Evolutionary conservation across 2,113 vertebrate species (phyloP), one percentile per base, ranked within the genome.

Genomic region (Lepidothrix coronata): DNA sequence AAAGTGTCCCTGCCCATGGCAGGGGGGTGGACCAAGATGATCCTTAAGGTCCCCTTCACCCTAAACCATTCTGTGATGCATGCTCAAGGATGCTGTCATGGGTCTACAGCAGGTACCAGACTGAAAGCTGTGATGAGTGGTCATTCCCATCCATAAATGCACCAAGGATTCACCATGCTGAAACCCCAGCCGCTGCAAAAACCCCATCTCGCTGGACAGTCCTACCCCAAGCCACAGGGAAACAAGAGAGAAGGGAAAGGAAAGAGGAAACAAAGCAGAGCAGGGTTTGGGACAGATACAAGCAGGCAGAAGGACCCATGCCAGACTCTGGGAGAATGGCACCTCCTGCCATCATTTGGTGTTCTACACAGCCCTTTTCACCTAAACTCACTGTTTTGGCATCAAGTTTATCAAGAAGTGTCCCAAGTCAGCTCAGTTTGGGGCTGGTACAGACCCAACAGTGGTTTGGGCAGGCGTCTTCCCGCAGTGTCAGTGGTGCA

Each of bases 401-500:
- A 8, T 24, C 17, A 59, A 10, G n/a, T 46, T 22, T 12, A 44
- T 5, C 22, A 39, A 33, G 24, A 39, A 68, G 19, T 12, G 24
- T n/a, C 54, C 23, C n/a, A 57, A 46, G 31, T 1, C 1, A 77
- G 14, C 55, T 21, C 72, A 21, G 12, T 43, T 72, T 57, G 41
- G 41, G 62, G 20, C 30, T 79, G n/a, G 30, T n/a, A 21, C 57
- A 55, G 49, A 35, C 61, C 14, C 5, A 12, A 20, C 33, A 27
- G 41, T 8, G 8, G 17, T 49, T 54, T 71, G 61, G 74, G 46
- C 24, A 41, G 37, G 5, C 3, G 1, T 7, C 39, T 44, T 57
- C 67, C 41, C 5, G 2, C 6, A 0, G 24, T 3, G 1, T 22
- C 16, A 1, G 17, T 22, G 18, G 37, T 28, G 20, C 51, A 33